Base-by-base conservation (phyloP, 2,888 invertebrate genomes). In the Chalcosyrphus nemorum region DNA sequence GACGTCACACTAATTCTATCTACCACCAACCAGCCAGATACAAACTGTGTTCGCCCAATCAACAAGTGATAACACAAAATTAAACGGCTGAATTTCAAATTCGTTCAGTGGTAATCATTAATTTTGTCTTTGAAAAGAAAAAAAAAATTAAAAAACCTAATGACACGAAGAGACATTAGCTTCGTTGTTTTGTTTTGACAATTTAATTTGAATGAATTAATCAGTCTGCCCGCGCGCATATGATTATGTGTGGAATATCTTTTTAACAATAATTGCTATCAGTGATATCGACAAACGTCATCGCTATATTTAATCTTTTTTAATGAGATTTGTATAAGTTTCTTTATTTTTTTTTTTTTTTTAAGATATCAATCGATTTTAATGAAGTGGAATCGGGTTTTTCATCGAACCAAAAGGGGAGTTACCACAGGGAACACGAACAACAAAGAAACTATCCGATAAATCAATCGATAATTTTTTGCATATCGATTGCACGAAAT, bases 141-240 rank as follows among this genome's bases (percentile, higher is more conserved):
- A n/a, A n/a, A n/a, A n/a, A n/a, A n/a, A n/a, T n/a, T n/a, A n/a
- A n/a, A n/a, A n/a, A n/a, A n/a, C n/a, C n/a, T 35, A 35, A 35
- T 38, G 35, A n/a, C 35, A 38, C 35, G 2, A n/a, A 13, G 17
- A 17, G 17, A 9, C 9, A 45, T 17, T 6, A 9, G 19, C 24
- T 24, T 56, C 17, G 7, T 41, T 56, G 13, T 43, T 54, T 65
- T 41, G 68, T 45, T 81, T 71, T 76, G 76, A 76, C 81, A 71
- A 75, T 76, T 81, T 65, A 66, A 81, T 71, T 76, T 59, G 45
- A 77, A 76, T 71, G 29, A 52, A 81, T 76, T 71, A 76, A 65
- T 63, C 52, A 17, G 21, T 56, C 66, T n/a, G 29, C 35, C 66
- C 9, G 29, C 35, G 29, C 35, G 63, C 63, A 63, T 63, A 63